phyloP scores from a whole-genome alignment of 1,140 invertebrate species.

The Meloidogyne hapla region DNA sequence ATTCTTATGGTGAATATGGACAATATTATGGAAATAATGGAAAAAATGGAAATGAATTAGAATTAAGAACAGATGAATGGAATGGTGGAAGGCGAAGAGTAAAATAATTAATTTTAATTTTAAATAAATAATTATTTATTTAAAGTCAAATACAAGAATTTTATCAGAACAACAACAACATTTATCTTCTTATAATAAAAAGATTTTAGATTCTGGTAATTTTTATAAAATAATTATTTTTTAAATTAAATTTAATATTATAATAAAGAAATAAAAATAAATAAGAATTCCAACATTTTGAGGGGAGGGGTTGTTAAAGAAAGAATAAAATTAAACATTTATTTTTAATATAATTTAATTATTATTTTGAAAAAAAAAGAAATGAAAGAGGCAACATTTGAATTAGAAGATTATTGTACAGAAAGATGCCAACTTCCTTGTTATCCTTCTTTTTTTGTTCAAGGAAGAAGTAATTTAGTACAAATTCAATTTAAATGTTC shows the following conservation, averaged over 20 bases:
- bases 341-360: not conserved
- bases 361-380: not conserved
- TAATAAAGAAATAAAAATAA: too few relatives aligned
- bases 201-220: not conserved
- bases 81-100: not conserved
- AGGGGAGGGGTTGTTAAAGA: too few relatives aligned
- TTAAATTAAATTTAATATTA: too few relatives aligned
- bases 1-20: not conserved
- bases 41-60: not conserved
- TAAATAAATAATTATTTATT: not conserved
- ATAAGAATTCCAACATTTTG: too few relatives aligned
- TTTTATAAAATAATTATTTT: not conserved
- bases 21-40: conserved; percentile 1
- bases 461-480: not conserved
- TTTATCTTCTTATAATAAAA: not conserved
- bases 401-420: not conserved
- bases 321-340: too few relatives aligned
- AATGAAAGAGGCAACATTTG: not conserved
- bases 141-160: too few relatives aligned
- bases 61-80: not conserved
- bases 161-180: not conserved
- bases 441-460: not conserved
- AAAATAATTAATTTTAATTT: not conserved
- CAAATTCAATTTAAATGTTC: not conserved
- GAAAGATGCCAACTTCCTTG: not conserved